Evolutionary conservation across 2,888 invertebrate genomes (phyloP), one percentile per base, ranked within the genome.

Genomic region (Tachina lurida): DNA sequence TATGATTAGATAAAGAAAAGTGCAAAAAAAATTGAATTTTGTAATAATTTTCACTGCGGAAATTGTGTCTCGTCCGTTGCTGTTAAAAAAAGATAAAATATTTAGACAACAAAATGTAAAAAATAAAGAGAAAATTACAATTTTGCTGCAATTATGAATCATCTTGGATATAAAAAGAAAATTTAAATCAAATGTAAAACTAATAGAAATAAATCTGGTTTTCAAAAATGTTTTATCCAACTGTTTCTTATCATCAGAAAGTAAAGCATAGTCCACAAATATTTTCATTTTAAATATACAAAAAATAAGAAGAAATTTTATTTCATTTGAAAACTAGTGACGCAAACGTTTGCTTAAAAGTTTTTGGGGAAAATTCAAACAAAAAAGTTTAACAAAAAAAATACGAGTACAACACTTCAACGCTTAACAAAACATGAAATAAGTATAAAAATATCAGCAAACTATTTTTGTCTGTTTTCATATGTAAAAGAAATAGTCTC

Each of bases 391-490:
- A 43, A 56, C 58, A 17, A 49, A 19, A 31, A n/a, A n/a, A n/a
- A n/a, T n/a, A n/a, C n/a, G n/a, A n/a, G n/a, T 31, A 17, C 56
- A 31, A 54, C 63, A 41, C 43, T 56, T 58, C 65, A 73, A 22
- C 65, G 71, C 74, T 67, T 19, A 68, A 77, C 56, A 76, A 82
- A 83, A 82, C 68, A 79, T 79, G 39, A 82, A 70, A 63, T 47
- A 82, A 70, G 58, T 47, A 65, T 49, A 41, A 63, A 63, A 49
- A 62, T 52, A 71, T 60, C 56, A 63, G 58, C 43, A 67, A 49
- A 70, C 79, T 86, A 86, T 86, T 86, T 86, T 80, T 83, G 83
- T 73, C 86, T 56, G 62, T n/a, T 31, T 31, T 43, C 56, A 63
- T 41, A 74, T 47, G 49, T 62, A 82, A 49, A 43, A 71, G 45